Evolutionary conservation across 2,113 vertebrate genomes (phyloP).

Genomic region (Astur gentilis): DNA sequence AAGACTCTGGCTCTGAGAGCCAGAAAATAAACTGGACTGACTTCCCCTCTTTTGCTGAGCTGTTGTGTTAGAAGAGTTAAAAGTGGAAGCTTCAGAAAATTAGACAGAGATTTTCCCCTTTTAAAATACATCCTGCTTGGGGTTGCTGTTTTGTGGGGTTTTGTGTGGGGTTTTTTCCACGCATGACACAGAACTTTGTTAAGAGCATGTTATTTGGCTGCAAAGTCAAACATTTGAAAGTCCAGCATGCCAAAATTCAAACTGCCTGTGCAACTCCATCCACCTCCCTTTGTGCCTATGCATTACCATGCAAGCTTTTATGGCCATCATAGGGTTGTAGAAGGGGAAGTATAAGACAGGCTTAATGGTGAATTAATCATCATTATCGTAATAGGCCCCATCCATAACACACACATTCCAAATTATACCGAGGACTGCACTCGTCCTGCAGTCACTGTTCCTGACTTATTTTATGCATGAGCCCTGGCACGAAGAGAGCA

Average conservation of each 20-base stretch:
- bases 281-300: neutral
- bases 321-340: neutral
- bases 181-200: neutral
- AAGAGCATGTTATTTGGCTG: rapidly evolving
- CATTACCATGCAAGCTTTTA: neutral
- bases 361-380: slow-evolving; percentile 34
- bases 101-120: neutral
- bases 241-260: neutral
- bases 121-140: neutral
- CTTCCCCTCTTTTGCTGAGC: neutral
- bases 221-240: neutral
- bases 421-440: neutral
- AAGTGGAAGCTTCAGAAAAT: neutral
- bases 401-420: neutral
- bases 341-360: neutral
- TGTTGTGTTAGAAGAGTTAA: neutral
- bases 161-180: neutral
- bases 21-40: neutral
- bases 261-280: neutral
- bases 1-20: neutral
- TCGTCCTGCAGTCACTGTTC: neutral
- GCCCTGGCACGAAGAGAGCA: neutral
- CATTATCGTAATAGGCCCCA: neutral
- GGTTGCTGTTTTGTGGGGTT: too few species aligned
- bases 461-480: neutral